Evolutionary conservation across 2,113 vertebrate genomes (phyloP).

Genomic region (Cnemophilus loriae): DNA sequence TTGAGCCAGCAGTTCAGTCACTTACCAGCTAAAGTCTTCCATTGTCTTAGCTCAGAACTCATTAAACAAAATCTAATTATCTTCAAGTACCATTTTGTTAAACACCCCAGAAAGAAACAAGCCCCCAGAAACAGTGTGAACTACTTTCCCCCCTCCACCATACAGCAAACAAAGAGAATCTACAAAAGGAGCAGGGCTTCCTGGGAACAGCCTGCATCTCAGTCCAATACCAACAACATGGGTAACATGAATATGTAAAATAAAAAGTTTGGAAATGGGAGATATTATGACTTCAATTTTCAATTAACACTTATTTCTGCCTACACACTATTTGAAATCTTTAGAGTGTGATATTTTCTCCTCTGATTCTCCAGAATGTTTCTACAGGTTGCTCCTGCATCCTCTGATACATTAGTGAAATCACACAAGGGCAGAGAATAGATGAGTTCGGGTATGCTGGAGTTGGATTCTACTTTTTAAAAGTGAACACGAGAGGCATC

Average conservation of each 20-base stretch:
- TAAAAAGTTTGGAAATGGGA: not conserved
- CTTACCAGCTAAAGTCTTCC: not conserved
- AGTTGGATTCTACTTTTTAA: not conserved
- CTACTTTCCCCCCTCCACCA: too few relatives aligned
- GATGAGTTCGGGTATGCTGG: not conserved
- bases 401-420: rapidly evolving
- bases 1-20: not conserved
- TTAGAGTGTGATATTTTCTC: not conserved
- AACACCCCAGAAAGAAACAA: not conserved
- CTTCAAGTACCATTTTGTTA: not conserved
- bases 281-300: not conserved
- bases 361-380: not conserved
- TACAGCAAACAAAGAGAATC: rapidly evolving
- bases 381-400: not conserved
- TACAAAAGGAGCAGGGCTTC: not conserved
- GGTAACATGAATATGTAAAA: not conserved
- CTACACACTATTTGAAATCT: not conserved
- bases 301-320: not conserved
- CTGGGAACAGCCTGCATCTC: not conserved
- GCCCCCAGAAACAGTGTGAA: not conserved
- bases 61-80: not conserved
- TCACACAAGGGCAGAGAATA: not conserved
- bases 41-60: not conserved
- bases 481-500: not conserved
- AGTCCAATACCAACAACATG: not conserved